phyloP scores from a whole-genome alignment of 1,140 invertebrate genomes.

The Cryptotermes secundus region DNA sequence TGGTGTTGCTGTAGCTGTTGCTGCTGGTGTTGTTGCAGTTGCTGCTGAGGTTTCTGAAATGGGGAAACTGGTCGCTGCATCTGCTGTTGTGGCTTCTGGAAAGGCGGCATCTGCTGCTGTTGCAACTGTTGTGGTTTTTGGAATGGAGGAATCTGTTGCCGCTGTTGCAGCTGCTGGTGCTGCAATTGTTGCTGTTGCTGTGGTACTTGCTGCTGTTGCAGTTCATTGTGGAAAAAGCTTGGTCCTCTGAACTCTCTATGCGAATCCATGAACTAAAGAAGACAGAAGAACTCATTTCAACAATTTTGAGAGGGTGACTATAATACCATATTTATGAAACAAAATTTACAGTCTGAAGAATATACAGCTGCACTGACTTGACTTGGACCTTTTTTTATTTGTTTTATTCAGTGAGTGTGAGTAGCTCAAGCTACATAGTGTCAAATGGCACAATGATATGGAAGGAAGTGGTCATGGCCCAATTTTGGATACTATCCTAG shows the following conservation, averaged over 20 bases:
- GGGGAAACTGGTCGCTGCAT: conserved; percentile 38
- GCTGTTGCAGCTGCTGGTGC: conserved; percentile 44
- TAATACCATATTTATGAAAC: no score
- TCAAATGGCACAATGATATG: no score
- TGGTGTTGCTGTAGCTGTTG: conserved; percentile 31
- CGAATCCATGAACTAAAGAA: conserved; percentile 29
- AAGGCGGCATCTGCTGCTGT: conserved; percentile 47
- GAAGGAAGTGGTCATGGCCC: no score
- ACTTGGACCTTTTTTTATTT: no score
- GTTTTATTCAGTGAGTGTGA: no score
- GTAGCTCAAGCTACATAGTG: no score
- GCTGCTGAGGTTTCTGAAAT: conserved; percentile 40
- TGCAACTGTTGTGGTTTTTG: conserved; percentile 43
- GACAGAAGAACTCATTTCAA: background rate
- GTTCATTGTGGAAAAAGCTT: conserved; percentile 22
- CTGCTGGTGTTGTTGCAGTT: conserved; percentile 38
- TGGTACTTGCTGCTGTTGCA: conserved; percentile 36
- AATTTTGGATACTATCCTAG: no score
- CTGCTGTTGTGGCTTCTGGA: conserved; percentile 48
- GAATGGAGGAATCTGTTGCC: conserved; percentile 40
- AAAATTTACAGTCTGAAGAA: no score
- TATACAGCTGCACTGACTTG: no score
- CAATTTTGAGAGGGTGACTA: no score
- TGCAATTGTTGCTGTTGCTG: conserved; percentile 40
- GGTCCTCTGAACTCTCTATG: conserved; percentile 26